Base-by-base conservation (phyloP, 1,140 invertebrate species). In the Elymnias hypermnestra region DNA sequence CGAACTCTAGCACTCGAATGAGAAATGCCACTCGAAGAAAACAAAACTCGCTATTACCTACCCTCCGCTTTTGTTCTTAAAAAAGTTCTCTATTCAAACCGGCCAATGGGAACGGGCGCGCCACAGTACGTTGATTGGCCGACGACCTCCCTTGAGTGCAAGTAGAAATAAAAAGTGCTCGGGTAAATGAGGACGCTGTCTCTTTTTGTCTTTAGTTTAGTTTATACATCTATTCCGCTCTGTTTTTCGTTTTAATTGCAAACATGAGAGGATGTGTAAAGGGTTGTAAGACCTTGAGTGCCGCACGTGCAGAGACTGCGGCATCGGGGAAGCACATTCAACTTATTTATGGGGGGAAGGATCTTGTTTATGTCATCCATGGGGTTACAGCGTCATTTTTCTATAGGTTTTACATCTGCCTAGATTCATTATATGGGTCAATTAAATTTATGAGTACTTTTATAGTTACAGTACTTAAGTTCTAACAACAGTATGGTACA, bases 31-130 rank as follows among this genome's bases (percentile, higher is more conserved):
- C 79, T 82, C 66, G 71, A 82, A 74, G 59, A 66, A 82, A 82
- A 83, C 77, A 83, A 83, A 83, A 84, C 77, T 75, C 73, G 68
- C 69, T 78, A 83, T 83, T 82, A 84, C 77, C 81, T 84, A 84
- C 77, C 77, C 77, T 72, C 72, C 46, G 57, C 72, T 79, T 79
- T 83, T 81, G 75, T 82, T 82, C 29, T 75, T 71, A 54, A 57
- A 70, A 75, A 81, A 79, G 79, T 71, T 84, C 77, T 79, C 69
- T 77, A 77, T 83, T 83, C 72, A 82, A 75, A 75, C 64, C 67
- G 75, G 74, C 81, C 81, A 81, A 82, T 84, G 75, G 64, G 67
- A 72, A 70, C 72, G 61, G 62, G 70, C 65, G 66, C 68, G 63
- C 63, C 60, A 67, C 65, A 66, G 72, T 71, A 72, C 79, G 79